Percentiles rank a stretch among this genome's conserved stretches.
Evolutionary conservation across 2,797 vertebrate species (phyloP).

Genomic region (Ceyx erithaca): DNA sequence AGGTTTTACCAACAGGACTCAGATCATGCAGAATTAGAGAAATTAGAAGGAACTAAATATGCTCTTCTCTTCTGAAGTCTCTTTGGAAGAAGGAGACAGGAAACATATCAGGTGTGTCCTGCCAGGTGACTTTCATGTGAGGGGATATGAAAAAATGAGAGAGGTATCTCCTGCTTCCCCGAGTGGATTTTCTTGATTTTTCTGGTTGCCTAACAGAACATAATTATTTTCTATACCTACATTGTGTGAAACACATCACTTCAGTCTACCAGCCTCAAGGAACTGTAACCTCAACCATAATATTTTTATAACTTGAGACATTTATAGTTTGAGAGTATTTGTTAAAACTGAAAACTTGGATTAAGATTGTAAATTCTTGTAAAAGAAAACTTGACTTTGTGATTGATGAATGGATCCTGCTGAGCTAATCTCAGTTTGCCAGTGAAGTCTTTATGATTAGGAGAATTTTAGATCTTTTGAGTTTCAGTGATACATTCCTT

Average conservation of each 20-base stretch:
- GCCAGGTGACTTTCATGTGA: background rate
- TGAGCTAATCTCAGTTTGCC: slow-evolving; percentile 15
- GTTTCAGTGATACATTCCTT: background rate
- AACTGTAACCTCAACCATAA: background rate
- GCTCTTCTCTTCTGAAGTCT: background rate
- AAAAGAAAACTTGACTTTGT: background rate
- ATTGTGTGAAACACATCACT: background rate
- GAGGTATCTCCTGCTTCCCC: background rate
- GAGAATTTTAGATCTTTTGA: slow-evolving; percentile 16
- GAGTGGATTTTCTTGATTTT: background rate
- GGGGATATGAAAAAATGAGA: too few relatives aligned
- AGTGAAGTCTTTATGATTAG: background rate
- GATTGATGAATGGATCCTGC: background rate
- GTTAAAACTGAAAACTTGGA: background rate
- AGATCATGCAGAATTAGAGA: background rate
- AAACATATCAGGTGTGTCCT: background rate
- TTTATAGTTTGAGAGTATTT: background rate
- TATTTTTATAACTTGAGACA: background rate
- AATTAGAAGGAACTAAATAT: background rate
- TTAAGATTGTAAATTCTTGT: slow-evolving; percentile 32
- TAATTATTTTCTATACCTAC: background rate
- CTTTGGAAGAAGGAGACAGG: background rate
- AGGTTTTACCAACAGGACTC: background rate
- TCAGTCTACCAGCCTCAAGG: background rate
- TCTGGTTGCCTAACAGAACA: background rate